These are phyloP conservation scores for Anoplolepis gracilipes DNA, from an alignment of 1,140 invertebrate species.

Conservation along the genomic window DNA sequence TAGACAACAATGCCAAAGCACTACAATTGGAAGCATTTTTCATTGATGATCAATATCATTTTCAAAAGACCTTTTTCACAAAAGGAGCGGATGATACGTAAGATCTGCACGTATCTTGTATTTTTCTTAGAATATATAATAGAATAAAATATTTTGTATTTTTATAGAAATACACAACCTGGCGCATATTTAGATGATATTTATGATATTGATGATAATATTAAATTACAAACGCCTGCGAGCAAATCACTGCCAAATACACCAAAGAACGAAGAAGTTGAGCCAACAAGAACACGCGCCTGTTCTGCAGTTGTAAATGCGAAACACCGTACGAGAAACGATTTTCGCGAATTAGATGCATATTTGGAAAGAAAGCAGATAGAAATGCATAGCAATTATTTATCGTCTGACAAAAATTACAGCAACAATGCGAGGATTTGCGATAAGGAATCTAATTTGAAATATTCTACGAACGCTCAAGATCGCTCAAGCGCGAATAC, in stretches of 20 bases:
- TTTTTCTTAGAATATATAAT: neutral
- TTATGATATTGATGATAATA: constrained; percentile 51
- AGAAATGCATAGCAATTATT: neutral
- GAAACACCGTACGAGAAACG: neutral
- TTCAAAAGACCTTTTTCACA: neutral
- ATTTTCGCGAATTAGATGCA: constrained; percentile 50
- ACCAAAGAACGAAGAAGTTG: constrained; percentile 46
- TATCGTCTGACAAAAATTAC: neutral
- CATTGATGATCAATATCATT: neutral
- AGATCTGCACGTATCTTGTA: neutral
- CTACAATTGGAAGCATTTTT: constrained; percentile 46
- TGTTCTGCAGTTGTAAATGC: constrained; percentile 52
- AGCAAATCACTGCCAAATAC: constrained; percentile 65
- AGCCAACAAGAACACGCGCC: constrained; percentile 18
- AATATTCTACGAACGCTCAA: neutral
- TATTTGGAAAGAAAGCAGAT: constrained; percentile 51
- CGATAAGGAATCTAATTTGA: neutral
- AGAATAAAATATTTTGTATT: constrained; percentile 12
- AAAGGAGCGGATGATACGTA: constrained; percentile 40
- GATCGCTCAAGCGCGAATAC: neutral
- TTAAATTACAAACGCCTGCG: constrained; percentile 58
- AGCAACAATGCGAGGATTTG: neutral
- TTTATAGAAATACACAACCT: constrained; percentile 38
- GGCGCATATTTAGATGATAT: constrained; percentile 25
- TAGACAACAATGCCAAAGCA: constrained; percentile 47